A percentile compares a stretch with the other conserved stretches of the same genome.
phyloP scores from a whole-genome alignment of 92 coral and sea anemone species.

The Palythoa heliodiscus region DNA sequence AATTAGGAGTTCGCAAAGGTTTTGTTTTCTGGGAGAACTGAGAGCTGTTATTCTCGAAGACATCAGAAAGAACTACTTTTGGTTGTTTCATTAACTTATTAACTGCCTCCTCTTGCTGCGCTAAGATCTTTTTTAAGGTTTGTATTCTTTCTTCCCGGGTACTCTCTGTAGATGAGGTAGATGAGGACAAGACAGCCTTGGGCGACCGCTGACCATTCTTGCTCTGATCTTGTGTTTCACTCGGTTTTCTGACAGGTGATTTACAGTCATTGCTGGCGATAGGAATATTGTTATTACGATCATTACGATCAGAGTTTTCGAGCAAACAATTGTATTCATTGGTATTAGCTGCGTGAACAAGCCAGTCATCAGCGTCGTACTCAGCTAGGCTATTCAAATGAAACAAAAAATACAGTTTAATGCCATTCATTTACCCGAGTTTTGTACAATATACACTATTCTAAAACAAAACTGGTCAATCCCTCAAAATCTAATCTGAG shows the following conservation, averaged over 20 bases:
- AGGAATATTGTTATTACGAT: neutral
- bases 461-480: neutral
- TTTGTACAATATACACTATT: neutral
- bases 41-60: slow-evolving; percentile 9
- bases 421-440: neutral
- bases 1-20: slow-evolving; percentile 6
- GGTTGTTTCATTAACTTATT: slow-evolving; percentile 29
- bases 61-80: slow-evolving; percentile 27
- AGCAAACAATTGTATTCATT: slow-evolving; percentile 7
- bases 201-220: neutral
- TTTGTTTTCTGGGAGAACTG: neutral
- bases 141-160: slow-evolving; percentile 22
- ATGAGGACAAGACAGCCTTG: neutral
- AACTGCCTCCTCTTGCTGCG: slow-evolving; percentile 18
- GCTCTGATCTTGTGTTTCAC: neutral
- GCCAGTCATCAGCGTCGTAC: slow-evolving; percentile 37
- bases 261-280: neutral
- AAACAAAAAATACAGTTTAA: neutral
- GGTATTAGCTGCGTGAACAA: slow-evolving; percentile 20
- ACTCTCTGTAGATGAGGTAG: slow-evolving; percentile 6
- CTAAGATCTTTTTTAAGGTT: slow-evolving; percentile 7
- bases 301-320: slow-evolving; percentile 8
- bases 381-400: neutral
- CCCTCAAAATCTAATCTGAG: too few species aligned
- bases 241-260: neutral